These are phyloP conservation scores for Hafferia zeledoni DNA, from an alignment of 2,797 vertebrate species.

Conservation along the genomic window DNA sequence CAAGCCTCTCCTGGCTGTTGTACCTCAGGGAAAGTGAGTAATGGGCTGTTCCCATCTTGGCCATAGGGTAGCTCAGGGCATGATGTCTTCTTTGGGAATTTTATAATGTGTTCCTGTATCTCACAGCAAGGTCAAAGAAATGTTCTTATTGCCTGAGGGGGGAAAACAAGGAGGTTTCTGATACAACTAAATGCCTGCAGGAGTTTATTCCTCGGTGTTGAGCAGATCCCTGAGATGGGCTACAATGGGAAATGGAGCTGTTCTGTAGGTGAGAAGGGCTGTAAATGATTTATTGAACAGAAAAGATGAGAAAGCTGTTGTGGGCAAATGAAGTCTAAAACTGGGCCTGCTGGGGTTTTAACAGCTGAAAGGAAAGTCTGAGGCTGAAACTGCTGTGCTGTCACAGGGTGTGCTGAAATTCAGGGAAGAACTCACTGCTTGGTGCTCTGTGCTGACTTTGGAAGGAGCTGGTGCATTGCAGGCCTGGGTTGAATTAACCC, in stretches of 20 bases:
- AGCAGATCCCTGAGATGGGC: not conserved
- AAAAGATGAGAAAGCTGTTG: not conserved
- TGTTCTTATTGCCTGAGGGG: not conserved
- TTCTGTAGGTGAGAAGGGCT: not conserved
- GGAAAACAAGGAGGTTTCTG: not conserved
- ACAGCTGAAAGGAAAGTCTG: not conserved
- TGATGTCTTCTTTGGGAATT: not conserved
- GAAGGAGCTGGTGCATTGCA: not conserved
- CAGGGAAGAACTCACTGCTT: fast-evolving
- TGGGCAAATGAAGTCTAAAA: not conserved
- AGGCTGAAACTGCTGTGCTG: not conserved
- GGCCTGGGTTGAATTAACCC: not conserved
- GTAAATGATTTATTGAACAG: not conserved
- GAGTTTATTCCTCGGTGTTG: not conserved
- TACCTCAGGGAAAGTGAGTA: not conserved
- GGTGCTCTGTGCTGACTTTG: not conserved
- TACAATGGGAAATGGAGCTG: not conserved
- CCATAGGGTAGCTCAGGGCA: not conserved
- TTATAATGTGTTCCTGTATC: not conserved
- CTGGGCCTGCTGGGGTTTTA: conserved; percentile 25
- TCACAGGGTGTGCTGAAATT: not conserved
- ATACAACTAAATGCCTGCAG: not conserved
- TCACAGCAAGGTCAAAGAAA: not conserved
- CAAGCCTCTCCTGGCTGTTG: not conserved
- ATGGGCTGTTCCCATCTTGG: fast-evolving